These are phyloP conservation scores for Tachina grossa DNA, from an alignment of 2,888 invertebrate species.

Conservation along the genomic window DNA sequence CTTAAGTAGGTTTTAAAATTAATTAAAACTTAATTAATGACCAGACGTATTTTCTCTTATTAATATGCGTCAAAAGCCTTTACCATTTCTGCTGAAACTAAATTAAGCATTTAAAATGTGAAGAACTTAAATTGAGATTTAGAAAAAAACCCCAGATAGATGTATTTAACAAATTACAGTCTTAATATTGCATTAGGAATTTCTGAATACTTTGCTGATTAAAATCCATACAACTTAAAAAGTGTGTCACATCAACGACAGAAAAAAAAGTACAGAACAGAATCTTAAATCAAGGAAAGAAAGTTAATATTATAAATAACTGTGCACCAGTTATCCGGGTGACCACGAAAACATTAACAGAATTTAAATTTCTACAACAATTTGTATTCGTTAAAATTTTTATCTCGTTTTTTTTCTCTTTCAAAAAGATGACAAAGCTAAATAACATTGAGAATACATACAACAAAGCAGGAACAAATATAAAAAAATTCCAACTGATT, in stretches of 20 bases:
- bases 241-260: neutral
- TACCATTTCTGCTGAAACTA: neutral
- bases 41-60: neutral
- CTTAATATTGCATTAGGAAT: neutral
- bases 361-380: conserved; percentile 63
- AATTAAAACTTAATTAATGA: too few relatives aligned
- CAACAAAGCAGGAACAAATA: conserved; percentile 10
- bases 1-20: too few relatives aligned
- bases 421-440: conserved; percentile 54
- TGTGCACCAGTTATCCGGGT: conserved; percentile 37
- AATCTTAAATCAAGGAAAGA: conserved; percentile 52
- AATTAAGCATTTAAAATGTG: too few relatives aligned
- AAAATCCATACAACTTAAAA: neutral
- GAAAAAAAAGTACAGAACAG: conserved; percentile 15
- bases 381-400: conserved; percentile 34
- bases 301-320: conserved; percentile 44
- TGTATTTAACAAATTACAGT: neutral
- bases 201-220: neutral
- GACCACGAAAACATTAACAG: conserved; percentile 51
- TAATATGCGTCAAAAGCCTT: neutral
- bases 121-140: neutral
- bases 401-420: conserved; percentile 2
- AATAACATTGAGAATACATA: conserved; percentile 33
- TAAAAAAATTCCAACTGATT: conserved; percentile 44
- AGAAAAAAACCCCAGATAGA: neutral